phyloP scores from a whole-genome alignment of 1,140 invertebrate genomes.

The Drosophila setifemur region DNA sequence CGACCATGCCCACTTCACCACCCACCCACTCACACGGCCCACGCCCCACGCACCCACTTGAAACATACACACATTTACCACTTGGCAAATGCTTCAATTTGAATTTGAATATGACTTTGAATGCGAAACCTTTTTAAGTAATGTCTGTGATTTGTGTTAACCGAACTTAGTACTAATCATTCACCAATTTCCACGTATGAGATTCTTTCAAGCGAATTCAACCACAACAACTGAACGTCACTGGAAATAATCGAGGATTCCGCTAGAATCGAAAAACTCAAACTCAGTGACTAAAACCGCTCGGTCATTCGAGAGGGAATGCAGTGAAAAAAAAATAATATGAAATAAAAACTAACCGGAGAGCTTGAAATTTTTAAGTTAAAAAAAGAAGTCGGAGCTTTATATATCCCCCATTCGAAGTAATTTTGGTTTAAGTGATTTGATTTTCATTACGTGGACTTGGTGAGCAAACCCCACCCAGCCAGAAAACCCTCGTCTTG shows the following conservation, averaged over 20 bases:
- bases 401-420: constrained; percentile 5
- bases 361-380: constrained; percentile 19
- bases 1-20: constrained; percentile 6
- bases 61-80: constrained; percentile 24
- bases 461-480: constrained; percentile 61
- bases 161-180: constrained; percentile 41
- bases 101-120: constrained; percentile 51
- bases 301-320: background rate
- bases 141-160: constrained; percentile 58
- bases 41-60: background rate
- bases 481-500: constrained; percentile 39
- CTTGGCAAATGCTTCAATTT: constrained; percentile 63
- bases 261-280: constrained; percentile 8
- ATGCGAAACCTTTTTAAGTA: constrained; percentile 48
- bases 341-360: background rate
- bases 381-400: constrained; percentile 2
- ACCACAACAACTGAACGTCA: constrained; percentile 7
- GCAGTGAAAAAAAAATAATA: background rate
- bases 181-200: constrained; percentile 47
- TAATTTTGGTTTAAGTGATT: constrained; percentile 30
- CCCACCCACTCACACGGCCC: background rate
- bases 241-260: constrained; percentile 31
- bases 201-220: constrained; percentile 34
- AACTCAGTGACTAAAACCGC: constrained; percentile 3
- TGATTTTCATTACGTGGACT: constrained; percentile 64